phyloP scores from a whole-genome alignment of 2,113 vertebrate genomes.

The Beaufortia kweichowensis region DNA sequence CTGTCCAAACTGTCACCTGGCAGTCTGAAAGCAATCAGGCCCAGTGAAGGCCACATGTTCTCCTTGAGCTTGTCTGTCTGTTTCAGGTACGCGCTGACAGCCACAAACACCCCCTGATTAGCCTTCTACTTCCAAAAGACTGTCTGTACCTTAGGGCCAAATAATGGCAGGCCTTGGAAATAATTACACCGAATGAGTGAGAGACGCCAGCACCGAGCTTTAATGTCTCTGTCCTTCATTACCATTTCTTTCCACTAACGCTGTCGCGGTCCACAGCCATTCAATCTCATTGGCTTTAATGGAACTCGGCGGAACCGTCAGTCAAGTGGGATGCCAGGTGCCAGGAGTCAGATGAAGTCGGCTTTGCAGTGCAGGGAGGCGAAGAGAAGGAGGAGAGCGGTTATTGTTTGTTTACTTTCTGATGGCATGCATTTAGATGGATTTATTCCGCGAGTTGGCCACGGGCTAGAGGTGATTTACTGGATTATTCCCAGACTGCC shows the following conservation, averaged over 20 bases:
- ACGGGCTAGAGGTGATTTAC: conserved; percentile 54
- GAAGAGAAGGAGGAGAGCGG: not conserved
- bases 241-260: conserved; percentile 31
- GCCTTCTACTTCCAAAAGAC: conserved; percentile 27
- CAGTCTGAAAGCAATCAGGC: conserved; percentile 52
- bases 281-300: conserved; percentile 42
- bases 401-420: conserved; percentile 53
- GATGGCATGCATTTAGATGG: conserved; percentile 37
- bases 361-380: conserved; percentile 9
- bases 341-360: not conserved
- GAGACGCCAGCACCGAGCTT: conserved; percentile 32
- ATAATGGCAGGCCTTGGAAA: conserved; percentile 50
- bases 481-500: conserved; percentile 43
- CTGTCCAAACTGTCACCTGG: conserved; percentile 51
- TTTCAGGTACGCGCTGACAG: conserved; percentile 45
- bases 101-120: conserved; percentile 47
- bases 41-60: conserved; percentile 52
- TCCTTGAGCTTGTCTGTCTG: conserved; percentile 40
- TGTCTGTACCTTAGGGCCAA: conserved; percentile 49
- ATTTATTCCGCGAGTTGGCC: conserved; percentile 52
- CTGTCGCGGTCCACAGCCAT: not conserved
- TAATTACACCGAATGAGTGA: conserved; percentile 44
- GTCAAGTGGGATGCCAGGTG: conserved; percentile 29
- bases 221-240: conserved; percentile 51
- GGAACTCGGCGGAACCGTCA: conserved; percentile 27